Conservation (phyloP, 1,140 invertebrate genomes). For the Scylla paramamosain region DNA sequence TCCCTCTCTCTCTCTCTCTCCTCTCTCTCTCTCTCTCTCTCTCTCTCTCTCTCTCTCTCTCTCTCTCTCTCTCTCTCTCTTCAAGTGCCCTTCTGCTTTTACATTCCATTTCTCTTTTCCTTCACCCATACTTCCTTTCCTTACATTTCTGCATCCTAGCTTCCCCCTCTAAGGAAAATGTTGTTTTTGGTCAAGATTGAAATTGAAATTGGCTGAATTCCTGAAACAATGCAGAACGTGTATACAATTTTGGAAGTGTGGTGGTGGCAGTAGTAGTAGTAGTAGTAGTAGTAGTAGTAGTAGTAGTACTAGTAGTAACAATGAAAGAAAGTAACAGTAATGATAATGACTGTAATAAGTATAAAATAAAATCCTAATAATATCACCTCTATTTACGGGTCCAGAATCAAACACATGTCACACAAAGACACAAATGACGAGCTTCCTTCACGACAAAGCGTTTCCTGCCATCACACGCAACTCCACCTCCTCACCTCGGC, state of each 20-base stretch:
- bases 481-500: too few relatives aligned
- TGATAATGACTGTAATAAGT: neutral
- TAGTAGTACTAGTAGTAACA: slow-evolving; percentile 39
- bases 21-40: neutral
- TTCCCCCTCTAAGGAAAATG: neutral
- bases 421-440: too few relatives aligned
- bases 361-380: too few relatives aligned
- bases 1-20: slow-evolving; percentile 6
- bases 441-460: too few relatives aligned
- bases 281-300: slow-evolving; percentile 22
- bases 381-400: too few relatives aligned
- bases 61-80: neutral
- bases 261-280: neutral
- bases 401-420: too few relatives aligned
- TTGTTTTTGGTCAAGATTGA: too few relatives aligned
- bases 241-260: neutral
- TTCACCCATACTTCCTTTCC: too few relatives aligned
- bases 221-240: neutral
- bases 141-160: neutral
- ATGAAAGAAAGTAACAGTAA: neutral
- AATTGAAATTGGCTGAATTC: too few relatives aligned
- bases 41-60: slow-evolving; percentile 34
- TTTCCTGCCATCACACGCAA: too few relatives aligned
- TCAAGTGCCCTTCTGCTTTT: neutral
- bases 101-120: neutral